Base-by-base conservation (phyloP, 1,140 invertebrate genomes). In the Pemphigus obesinymphae region DNA sequence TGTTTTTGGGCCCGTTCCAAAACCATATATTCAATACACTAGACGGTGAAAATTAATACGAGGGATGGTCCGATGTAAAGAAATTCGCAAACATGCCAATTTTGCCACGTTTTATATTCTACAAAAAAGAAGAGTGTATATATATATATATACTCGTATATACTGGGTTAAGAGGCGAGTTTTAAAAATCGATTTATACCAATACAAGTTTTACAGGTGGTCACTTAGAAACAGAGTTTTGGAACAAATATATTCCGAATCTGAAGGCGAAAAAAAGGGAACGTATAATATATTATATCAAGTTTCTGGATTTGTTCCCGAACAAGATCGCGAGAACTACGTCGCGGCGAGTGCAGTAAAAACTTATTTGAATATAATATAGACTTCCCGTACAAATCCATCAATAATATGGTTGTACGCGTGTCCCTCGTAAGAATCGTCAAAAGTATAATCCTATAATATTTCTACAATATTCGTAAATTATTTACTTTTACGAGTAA, bases 141-240 rank as follows among this genome's bases (percentile, higher is more conserved):
- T 70, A n/a, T n/a, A n/a, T n/a, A n/a, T n/a, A n/a, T n/a, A n/a
- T n/a, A n/a, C n/a, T 13, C 70, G 43, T 45, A 11, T 45, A 45
- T 45, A 7, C 43, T 11, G 43, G 10, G 23, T 3, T 1, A 31
- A 29, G 26, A 31, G n/a, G 45, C 45, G 29, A 48, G 26, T 73
- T 73, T 31, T 48, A 31, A 29, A 50, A 73, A 73, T 73, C 70
- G 43, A 73, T 72, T 48, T 72, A 20, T 48, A 50, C 17, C 15
- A 20, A 20, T 73, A 29, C 68, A 37, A 31, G 43, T 50, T 23
- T 8, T 20, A 73, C 70, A 73, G 70, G 70, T 73, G 70, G 70
- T 73, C 70, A 73, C 70, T 73, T 73, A 73, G 17, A 50, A 73
- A 48, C 43, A 73, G 70, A 73, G 45, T 50, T 73, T 73, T 50